These are phyloP conservation scores for Steinernema khuongi DNA, from an alignment of 1,140 invertebrate genomes.

Conservation along the genomic window DNA sequence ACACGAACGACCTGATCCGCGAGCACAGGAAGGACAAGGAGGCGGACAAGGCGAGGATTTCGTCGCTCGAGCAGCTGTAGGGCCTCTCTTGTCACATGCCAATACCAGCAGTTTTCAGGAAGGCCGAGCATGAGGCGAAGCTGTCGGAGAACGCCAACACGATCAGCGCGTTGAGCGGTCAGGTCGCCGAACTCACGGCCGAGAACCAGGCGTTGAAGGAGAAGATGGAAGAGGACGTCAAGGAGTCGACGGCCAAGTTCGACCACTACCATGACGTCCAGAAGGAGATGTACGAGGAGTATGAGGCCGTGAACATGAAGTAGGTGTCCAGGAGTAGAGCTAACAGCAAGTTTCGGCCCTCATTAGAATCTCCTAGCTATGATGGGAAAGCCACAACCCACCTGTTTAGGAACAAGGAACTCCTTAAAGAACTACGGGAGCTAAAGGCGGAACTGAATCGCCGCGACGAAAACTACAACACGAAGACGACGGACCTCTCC, in stretches of 20 bases:
- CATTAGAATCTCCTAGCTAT: neutral
- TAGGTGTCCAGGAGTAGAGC: too few species aligned
- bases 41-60: neutral
- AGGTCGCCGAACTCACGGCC: neutral
- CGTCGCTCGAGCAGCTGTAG: neutral
- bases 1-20: neutral
- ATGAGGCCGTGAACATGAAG: neutral
- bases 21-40: slow-evolving; percentile 3
- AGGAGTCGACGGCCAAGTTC: neutral
- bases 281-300: neutral
- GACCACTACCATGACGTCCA: neutral
- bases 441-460: neutral
- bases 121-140: neutral
- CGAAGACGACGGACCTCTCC: neutral
- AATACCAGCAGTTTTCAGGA: neutral
- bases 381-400: neutral
- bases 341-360: neutral
- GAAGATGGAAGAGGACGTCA: neutral
- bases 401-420: neutral
- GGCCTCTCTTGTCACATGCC: neutral
- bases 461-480: slow-evolving; percentile 9
- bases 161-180: neutral
- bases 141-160: neutral
- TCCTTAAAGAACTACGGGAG: neutral
- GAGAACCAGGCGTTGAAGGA: neutral